Evolutionary conservation across 2,113 vertebrate species (phyloP), one percentile per base, ranked within the genome.

Genomic region (Hepsetus odoe): DNA sequence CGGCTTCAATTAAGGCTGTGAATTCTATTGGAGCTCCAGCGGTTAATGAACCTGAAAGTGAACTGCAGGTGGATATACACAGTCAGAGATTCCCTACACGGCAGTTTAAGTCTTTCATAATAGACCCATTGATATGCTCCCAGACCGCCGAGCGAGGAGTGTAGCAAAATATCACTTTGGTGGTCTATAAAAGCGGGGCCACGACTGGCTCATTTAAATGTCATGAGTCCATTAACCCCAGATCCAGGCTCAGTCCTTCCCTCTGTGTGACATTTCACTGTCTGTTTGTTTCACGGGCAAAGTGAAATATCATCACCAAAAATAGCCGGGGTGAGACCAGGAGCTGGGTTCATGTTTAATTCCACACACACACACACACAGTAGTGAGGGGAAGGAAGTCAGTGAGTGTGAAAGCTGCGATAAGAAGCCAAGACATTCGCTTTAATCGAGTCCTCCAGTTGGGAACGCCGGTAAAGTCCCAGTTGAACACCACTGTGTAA

Each of bases 131-230:
- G 56, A 59, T 14, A 28, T 14, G 24, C n/a, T n/a, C 20, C 4
- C 10, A 35, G 62, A 9, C 10, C 20, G 12, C n/a, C 4, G 18
- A 58, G 72, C 46, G 24, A 33, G 20, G 61, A 77, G 13, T 32
- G 24, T n/a, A 28, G 22, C 12, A 26, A n/a, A 40, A 51, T 49
- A 1, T 16, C 16, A 16, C 6, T 73, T 35, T 49, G 62, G 46
- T 55, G 10, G 22, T 22, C 51, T 22, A 40, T 44, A 72, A 70
- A 79, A 72, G 33, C 35, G 64, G 38, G 67, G 73, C 72, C 46
- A 24, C 49, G 53, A 79, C 75, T 74, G 76, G 49, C 67, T 79
- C 46, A 79, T 85, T 84, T 82, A 86, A 87, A 86, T 86, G 84
- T 83, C 85, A 85, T 30, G 58, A 76, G 86, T 80, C 74, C 65